Evolutionary conservation across 2,888 invertebrate genomes (phyloP).

Genomic region (Eupithecia dodoneata): DNA sequence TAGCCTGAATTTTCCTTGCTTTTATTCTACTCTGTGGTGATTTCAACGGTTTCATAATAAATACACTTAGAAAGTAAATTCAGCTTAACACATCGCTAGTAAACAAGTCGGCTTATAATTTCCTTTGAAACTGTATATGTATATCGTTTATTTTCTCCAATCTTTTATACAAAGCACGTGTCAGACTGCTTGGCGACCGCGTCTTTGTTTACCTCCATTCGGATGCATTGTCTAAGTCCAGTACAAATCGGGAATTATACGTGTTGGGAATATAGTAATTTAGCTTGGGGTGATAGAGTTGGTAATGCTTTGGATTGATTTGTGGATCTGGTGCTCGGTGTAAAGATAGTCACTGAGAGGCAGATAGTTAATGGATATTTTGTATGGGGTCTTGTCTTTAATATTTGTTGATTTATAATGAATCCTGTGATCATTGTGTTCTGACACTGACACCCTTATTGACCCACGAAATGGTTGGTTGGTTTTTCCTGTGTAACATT

Average conservation of each 20-base stretch:
- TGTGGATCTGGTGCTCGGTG: neutral
- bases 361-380: slow-evolving; percentile 4
- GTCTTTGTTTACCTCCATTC: slow-evolving; percentile 50
- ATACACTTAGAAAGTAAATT: neutral
- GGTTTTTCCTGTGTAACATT: neutral
- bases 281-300: slow-evolving; percentile 24
- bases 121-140: neutral
- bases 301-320: slow-evolving; percentile 16
- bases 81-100: neutral
- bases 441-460: neutral
- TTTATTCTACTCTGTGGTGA: neutral
- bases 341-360: neutral
- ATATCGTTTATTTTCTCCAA: slow-evolving; percentile 23
- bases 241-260: slow-evolving; percentile 33
- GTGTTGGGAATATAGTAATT: slow-evolving; percentile 27
- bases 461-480: neutral
- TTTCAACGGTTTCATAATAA: neutral
- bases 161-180: slow-evolving; percentile 34
- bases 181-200: slow-evolving; percentile 58
- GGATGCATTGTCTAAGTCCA: slow-evolving; percentile 33
- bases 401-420: neutral
- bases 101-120: slow-evolving; percentile 15
- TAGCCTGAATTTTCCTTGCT: neutral
- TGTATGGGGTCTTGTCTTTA: neutral
- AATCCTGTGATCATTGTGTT: neutral